These are phyloP conservation scores for Anthoscopus minutus DNA, from an alignment of 2,113 vertebrate genomes.

Conservation along the genomic window DNA sequence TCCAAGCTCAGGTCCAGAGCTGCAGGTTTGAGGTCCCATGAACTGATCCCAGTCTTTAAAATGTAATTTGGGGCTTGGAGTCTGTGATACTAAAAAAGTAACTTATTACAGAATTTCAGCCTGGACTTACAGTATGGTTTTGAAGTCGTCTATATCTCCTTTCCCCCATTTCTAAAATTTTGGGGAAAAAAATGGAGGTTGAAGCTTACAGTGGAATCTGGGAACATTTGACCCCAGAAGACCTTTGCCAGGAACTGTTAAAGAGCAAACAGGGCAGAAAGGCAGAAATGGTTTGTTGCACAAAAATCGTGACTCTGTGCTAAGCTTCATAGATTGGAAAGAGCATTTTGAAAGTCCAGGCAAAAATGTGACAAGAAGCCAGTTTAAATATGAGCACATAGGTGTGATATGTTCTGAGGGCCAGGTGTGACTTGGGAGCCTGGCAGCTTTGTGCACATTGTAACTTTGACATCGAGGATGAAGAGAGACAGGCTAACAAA, in stretches of 20 bases:
- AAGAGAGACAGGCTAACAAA: constrained; percentile 56
- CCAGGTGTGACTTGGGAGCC: constrained; percentile 63
- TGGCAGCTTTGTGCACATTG: constrained; percentile 45
- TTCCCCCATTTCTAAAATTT: not conserved
- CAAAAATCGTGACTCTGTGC: constrained; percentile 18
- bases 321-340: constrained; percentile 26
- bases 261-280: not conserved
- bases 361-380: constrained; percentile 63
- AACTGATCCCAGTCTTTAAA: not conserved
- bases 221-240: not conserved
- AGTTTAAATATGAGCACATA: constrained; percentile 44
- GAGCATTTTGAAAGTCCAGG: constrained; percentile 26
- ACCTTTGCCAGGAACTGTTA: not conserved
- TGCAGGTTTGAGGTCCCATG: not conserved
- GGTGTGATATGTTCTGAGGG: constrained; percentile 63
- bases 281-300: constrained; percentile 17
- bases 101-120: not conserved
- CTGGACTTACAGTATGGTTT: not conserved
- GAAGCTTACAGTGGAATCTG: not conserved
- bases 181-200: not conserved
- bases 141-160: not conserved
- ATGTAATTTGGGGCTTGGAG: not conserved
- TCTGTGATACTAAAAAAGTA: not conserved
- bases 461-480: constrained; percentile 40
- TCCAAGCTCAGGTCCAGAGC: not conserved